Conservation (phyloP, 2,113 vertebrate species). For the Todiramphus chloris region DNA sequence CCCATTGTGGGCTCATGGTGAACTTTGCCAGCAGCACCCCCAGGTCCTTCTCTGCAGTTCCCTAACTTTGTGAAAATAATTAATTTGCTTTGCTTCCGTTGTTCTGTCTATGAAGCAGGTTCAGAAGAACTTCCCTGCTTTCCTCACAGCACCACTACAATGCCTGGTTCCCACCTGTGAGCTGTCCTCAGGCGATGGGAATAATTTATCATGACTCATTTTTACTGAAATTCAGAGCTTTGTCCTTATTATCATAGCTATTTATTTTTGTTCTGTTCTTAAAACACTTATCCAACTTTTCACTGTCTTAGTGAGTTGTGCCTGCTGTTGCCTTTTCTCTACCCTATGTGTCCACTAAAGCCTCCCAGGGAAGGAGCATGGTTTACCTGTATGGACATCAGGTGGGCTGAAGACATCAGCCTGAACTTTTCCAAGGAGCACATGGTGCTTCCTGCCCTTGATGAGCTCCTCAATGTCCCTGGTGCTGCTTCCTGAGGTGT, state of each 20-base stretch:
- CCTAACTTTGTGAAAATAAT: background rate
- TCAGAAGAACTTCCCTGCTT: background rate
- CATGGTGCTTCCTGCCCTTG: background rate
- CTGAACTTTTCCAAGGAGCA: background rate
- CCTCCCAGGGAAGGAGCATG: background rate
- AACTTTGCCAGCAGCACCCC: no score
- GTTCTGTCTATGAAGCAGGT: background rate
- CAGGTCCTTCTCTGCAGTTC: no score
- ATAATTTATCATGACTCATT: background rate
- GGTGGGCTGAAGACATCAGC: background rate
- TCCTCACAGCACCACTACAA: background rate
- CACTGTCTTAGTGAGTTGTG: background rate
- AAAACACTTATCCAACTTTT: background rate
- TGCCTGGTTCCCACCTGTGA: background rate
- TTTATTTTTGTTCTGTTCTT: background rate
- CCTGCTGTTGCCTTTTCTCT: background rate
- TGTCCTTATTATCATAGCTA: background rate
- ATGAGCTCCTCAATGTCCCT: background rate
- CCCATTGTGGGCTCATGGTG: no score
- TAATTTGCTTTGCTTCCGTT: no score
- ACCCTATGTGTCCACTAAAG: background rate
- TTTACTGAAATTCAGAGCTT: background rate
- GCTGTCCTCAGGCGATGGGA: background rate
- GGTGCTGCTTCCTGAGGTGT: background rate
- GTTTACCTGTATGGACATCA: accelerated